Percentiles rank a stretch among this genome's conserved stretches.
Conservation (phyloP, 2,113 vertebrate species). For the Actinemys pallida region DNA sequence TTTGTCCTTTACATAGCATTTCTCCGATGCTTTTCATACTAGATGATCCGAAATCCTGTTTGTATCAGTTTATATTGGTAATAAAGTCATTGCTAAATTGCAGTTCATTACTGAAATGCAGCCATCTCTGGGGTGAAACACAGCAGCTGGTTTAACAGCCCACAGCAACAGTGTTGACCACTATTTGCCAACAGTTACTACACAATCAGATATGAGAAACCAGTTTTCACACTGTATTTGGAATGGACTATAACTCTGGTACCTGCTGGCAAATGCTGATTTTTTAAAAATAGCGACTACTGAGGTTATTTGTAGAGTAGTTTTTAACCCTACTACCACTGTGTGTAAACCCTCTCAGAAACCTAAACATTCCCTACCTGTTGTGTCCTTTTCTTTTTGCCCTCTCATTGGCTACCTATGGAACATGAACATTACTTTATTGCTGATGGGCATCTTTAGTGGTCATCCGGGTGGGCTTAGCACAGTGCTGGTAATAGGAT, state of each 20-base stretch:
- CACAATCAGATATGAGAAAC: not conserved
- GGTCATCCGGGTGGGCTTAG: not conserved
- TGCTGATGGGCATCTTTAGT: not conserved
- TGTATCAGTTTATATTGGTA: not conserved
- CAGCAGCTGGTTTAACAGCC: slow-evolving; percentile 7
- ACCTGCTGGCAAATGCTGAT: slow-evolving; percentile 59
- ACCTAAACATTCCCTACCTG: not conserved
- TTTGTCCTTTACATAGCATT: slow-evolving; percentile 10
- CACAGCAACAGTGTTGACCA: slow-evolving; percentile 25
- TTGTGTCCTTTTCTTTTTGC: not conserved
- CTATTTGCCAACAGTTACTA: slow-evolving; percentile 55
- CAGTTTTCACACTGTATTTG: not conserved
- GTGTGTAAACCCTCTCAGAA: slow-evolving; percentile 13
- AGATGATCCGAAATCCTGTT: not conserved
- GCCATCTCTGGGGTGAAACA: not conserved
- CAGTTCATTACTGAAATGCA: not conserved
- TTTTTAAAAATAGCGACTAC: slow-evolving; percentile 47
- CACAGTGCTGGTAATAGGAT: not conserved
- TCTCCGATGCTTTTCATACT: slow-evolving; percentile 41
- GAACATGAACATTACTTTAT: not conserved
- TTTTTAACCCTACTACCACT: slow-evolving; percentile 36
- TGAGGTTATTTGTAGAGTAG: slow-evolving; percentile 38
- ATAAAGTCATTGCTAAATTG: slow-evolving; percentile 22
- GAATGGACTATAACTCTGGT: slow-evolving; percentile 43
- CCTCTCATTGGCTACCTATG: not conserved